These are phyloP conservation scores for Euglossa dilemma DNA, from an alignment of 1,140 invertebrate genomes.

Conservation along the genomic window DNA sequence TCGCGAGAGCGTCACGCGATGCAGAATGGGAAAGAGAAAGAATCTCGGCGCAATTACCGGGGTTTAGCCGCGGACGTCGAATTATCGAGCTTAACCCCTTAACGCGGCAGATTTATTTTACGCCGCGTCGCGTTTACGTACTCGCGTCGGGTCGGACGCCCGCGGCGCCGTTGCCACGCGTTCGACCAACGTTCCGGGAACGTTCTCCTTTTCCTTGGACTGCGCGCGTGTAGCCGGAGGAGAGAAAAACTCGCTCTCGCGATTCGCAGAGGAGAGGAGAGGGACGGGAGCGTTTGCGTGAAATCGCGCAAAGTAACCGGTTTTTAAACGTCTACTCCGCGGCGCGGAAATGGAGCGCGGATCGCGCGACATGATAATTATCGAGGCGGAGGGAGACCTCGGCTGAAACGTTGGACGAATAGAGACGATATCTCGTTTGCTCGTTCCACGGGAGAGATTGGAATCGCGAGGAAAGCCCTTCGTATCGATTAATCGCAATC, in stretches of 20 bases:
- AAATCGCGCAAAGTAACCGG: slow-evolving; percentile 6
- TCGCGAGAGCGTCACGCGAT: slow-evolving; percentile 58
- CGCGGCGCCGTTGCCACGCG: no score
- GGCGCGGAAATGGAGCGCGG: neutral
- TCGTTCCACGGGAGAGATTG: neutral
- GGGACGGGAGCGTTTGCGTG: neutral
- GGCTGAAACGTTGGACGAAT: neutral
- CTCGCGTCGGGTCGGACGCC: neutral
- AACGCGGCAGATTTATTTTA: slow-evolving; percentile 31
- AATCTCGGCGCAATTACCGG: slow-evolving; percentile 50
- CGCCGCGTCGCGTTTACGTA: neutral
- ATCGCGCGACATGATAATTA: neutral
- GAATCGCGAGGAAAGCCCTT: neutral
- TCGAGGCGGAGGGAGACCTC: no score
- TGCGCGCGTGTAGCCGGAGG: neutral
- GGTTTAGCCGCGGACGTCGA: slow-evolving; percentile 11
- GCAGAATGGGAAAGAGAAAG: slow-evolving; percentile 52
- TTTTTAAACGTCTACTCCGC: neutral
- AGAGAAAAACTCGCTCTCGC: neutral
- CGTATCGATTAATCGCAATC: slow-evolving; percentile 21
- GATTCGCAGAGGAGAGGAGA: neutral
- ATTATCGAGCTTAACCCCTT: slow-evolving; percentile 37
- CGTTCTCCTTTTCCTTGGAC: neutral
- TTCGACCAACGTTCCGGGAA: no score
- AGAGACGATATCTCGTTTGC: neutral